Conservation (phyloP, 2,888 invertebrate species). For the Oxystoma pomonae region DNA sequence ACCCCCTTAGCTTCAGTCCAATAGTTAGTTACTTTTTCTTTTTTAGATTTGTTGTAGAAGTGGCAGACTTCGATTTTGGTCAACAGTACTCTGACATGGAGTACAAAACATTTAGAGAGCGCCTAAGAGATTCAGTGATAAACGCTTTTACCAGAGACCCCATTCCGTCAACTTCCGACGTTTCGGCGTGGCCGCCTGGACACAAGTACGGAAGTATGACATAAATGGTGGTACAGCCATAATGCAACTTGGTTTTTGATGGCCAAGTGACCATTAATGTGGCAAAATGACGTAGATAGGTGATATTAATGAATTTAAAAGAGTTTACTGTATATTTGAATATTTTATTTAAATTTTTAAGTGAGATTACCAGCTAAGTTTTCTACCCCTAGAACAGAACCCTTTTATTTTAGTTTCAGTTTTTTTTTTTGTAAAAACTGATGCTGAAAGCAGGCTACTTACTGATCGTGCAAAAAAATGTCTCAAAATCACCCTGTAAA, state of each 20-base stretch:
- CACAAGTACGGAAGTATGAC: constrained; percentile 58
- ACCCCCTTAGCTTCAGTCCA: too few species aligned
- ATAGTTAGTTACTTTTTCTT: too few species aligned
- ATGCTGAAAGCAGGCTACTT: too few species aligned
- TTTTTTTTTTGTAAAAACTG: too few species aligned
- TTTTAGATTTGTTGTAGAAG: constrained; percentile 73
- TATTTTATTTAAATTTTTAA: background rate
- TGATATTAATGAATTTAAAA: background rate
- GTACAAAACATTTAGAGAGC: constrained; percentile 81
- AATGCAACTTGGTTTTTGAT: too few species aligned
- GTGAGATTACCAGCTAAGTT: background rate
- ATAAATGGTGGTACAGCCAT: constrained; percentile 23
- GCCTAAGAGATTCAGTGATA: constrained; percentile 72
- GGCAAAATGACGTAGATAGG: background rate
- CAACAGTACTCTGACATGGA: constrained; percentile 75
- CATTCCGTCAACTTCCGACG: constrained; percentile 38
- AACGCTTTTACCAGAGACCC: constrained; percentile 51
- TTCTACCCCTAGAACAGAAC: too few species aligned
- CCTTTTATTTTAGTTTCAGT: too few species aligned
- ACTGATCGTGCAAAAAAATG: too few species aligned
- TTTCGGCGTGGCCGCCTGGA: constrained; percentile 44
- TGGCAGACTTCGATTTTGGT: constrained; percentile 88
- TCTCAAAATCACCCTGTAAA: too few species aligned
- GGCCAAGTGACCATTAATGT: background rate
- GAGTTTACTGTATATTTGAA: background rate